phyloP scores from a whole-genome alignment of 2,113 vertebrate genomes.

The Connochaetes taurinus region DNA sequence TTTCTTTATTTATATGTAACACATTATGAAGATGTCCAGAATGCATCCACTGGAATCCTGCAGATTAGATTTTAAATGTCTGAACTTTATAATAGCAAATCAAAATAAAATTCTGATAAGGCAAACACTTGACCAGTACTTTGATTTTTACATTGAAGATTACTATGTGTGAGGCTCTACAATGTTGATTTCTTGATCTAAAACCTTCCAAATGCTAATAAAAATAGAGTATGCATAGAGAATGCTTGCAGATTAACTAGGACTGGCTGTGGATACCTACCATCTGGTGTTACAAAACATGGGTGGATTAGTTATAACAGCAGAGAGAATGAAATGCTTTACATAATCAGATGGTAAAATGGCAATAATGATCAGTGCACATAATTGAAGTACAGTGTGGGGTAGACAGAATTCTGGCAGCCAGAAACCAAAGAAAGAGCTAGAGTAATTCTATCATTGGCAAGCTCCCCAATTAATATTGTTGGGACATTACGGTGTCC shows the following conservation, averaged over 20 bases:
- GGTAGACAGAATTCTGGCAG: constrained; percentile 58
- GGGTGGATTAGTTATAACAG: constrained; percentile 51
- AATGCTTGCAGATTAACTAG: constrained; percentile 6
- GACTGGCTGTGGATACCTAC: constrained; percentile 8
- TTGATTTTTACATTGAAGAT: neutral
- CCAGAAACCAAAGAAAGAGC: constrained; percentile 39
- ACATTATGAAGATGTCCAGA: neutral
- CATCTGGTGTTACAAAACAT: neutral
- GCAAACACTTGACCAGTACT: neutral
- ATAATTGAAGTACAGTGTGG: constrained; percentile 53
- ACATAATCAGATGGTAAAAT: constrained; percentile 62
- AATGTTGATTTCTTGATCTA: constrained; percentile 8
- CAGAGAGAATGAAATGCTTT: constrained; percentile 56
- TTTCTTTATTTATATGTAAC: neutral
- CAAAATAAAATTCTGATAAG: neutral
- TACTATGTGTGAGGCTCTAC: neutral
- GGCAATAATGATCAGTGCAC: constrained; percentile 45
- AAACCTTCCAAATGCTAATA: constrained; percentile 34
- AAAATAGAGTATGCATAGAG: neutral
- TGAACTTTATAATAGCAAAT: neutral
- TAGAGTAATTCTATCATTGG: constrained; percentile 62
- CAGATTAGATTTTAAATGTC: neutral
- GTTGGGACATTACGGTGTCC: constrained; percentile 55
- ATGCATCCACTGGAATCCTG: neutral
- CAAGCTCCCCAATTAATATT: constrained; percentile 68